Conservation (phyloP, 1,140 invertebrate genomes). For the Drosophila parabipectinata region DNA sequence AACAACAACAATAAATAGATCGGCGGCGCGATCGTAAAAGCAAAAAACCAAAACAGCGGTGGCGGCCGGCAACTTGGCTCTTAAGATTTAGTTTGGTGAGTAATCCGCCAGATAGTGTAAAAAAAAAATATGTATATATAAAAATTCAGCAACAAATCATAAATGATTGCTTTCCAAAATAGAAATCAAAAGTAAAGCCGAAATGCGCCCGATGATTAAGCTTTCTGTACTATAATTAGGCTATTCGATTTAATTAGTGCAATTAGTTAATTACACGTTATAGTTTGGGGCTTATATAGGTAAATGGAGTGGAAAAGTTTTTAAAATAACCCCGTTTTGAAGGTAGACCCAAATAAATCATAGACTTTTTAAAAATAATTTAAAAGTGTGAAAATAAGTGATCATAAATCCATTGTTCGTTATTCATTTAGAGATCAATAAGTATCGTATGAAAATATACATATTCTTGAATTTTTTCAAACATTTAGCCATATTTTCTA, state of each 20-base stretch:
- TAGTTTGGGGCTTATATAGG: constrained; percentile 1
- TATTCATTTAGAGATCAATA: neutral
- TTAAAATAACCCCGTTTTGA: neutral
- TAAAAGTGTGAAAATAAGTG: neutral
- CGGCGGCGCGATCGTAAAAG: constrained; percentile 49
- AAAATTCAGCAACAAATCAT: constrained; percentile 17
- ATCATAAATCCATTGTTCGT: neutral
- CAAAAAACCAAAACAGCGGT: constrained; percentile 40
- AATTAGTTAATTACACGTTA: constrained; percentile 45
- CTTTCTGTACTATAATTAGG: constrained; percentile 46
- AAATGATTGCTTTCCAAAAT: constrained; percentile 63
- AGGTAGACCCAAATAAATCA: neutral
- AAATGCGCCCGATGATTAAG: constrained; percentile 44
- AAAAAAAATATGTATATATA: constrained; percentile 12
- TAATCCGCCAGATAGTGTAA: constrained; percentile 55
- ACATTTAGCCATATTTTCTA: too few species aligned
- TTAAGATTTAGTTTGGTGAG: constrained; percentile 66
- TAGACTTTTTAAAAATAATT: neutral
- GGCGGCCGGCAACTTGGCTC: constrained; percentile 44
- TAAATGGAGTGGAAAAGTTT: constrained; percentile 28
- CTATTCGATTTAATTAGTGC: constrained; percentile 44
- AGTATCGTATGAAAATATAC: neutral
- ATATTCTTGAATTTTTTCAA: neutral
- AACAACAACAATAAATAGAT: constrained; percentile 46
- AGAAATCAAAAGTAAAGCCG: constrained; percentile 30